These are phyloP conservation scores for Cavia porcellus DNA, from an alignment of 2,113 vertebrate genomes.

Conservation along the genomic window DNA sequence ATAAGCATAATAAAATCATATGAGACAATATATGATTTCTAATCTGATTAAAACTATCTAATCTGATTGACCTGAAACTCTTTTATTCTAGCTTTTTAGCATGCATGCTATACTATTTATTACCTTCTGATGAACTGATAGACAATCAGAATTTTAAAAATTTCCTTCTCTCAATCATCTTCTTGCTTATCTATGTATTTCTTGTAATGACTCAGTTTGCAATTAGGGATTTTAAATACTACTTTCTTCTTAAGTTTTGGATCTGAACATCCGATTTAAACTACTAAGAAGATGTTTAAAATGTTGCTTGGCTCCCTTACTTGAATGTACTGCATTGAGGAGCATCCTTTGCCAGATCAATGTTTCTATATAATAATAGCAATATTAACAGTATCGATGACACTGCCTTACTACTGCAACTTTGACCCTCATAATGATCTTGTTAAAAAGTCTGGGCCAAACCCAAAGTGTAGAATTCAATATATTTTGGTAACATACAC, in stretches of 20 bases:
- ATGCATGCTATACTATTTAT: conserved; percentile 30
- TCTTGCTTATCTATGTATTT: conserved; percentile 58
- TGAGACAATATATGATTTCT: conserved; percentile 47
- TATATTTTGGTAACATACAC: conserved; percentile 33
- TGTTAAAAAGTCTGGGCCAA: conserved; percentile 53
- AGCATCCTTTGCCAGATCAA: conserved; percentile 27
- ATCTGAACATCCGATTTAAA: conserved; percentile 40
- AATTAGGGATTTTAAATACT: conserved; percentile 2
- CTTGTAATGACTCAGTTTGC: conserved; percentile 34
- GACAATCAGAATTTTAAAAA: conserved; percentile 35
- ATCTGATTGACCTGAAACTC: not conserved
- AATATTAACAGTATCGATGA: not conserved
- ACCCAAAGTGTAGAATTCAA: not conserved
- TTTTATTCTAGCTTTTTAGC: not conserved
- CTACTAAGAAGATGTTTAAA: conserved; percentile 53
- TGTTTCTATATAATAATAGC: conserved; percentile 24
- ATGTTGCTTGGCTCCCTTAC: conserved; percentile 46
- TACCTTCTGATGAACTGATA: conserved; percentile 59
- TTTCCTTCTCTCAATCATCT: conserved; percentile 55
- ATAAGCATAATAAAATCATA: conserved; percentile 38
- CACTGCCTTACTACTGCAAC: not conserved
- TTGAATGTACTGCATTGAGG: not conserved
- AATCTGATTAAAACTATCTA: conserved; percentile 22
- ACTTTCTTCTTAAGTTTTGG: conserved; percentile 39
- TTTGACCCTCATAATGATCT: conserved; percentile 41